These are phyloP conservation scores for Forbesichthys agassizii DNA, from an alignment of 2,113 vertebrate species.

Conservation along the genomic window DNA sequence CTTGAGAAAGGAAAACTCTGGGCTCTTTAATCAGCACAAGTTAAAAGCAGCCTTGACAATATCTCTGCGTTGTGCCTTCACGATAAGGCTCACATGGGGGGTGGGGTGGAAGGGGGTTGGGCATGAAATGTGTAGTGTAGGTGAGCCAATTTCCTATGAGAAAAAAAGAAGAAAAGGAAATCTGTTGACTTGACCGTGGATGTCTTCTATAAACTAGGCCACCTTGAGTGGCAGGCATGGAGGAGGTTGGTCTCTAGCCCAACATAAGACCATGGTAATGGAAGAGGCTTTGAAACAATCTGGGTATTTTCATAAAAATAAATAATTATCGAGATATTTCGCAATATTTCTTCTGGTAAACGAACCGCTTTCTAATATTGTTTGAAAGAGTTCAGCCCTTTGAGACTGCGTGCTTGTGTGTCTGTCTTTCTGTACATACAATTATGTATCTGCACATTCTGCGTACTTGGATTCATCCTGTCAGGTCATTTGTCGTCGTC, in stretches of 20 bases:
- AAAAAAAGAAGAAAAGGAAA: constrained; percentile 60
- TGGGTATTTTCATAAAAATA: constrained; percentile 15
- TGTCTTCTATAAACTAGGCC: constrained; percentile 55
- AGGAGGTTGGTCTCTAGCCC: constrained; percentile 43
- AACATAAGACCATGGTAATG: constrained; percentile 37
- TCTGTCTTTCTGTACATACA: constrained; percentile 28
- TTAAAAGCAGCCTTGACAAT: constrained; percentile 76
- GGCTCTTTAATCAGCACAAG: constrained; percentile 76
- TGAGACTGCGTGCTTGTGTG: constrained; percentile 21
- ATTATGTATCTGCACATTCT: constrained; percentile 11
- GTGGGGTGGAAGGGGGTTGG: constrained; percentile 7
- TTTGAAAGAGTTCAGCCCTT: constrained; percentile 3
- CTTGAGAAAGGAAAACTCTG: constrained; percentile 68
- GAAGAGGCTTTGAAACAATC: constrained; percentile 39
- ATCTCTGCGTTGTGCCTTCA: constrained; percentile 75
- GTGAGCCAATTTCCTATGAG: constrained; percentile 59
- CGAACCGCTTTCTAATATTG: constrained; percentile 14
- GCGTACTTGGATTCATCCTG: constrained; percentile 64
- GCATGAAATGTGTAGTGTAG: constrained; percentile 61
- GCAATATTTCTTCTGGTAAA: constrained; percentile 11
- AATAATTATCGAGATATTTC: not conserved
- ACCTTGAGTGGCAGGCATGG: constrained; percentile 41
- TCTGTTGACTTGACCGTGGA: constrained; percentile 70
- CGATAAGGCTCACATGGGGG: constrained; percentile 69
- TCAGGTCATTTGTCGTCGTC: constrained; percentile 67